phyloP scores from a whole-genome alignment of 2,888 invertebrate species.

The Agrilus mali region DNA sequence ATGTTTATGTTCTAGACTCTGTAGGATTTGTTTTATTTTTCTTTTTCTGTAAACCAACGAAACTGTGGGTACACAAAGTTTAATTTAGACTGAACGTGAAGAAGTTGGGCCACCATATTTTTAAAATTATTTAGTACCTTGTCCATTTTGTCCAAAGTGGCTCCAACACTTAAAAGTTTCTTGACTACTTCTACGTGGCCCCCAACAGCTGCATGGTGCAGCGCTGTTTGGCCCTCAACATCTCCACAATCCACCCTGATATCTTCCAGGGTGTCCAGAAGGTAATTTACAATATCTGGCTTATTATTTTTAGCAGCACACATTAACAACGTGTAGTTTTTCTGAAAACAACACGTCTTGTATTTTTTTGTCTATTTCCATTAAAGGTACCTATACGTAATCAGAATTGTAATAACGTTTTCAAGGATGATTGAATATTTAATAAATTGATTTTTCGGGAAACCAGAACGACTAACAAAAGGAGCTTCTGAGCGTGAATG shows the following conservation, averaged over 20 bases:
- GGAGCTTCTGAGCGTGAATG: background rate
- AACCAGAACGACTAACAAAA: background rate
- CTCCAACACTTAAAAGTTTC: constrained; percentile 53
- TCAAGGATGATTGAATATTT: too few species aligned
- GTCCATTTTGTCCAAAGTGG: constrained; percentile 53
- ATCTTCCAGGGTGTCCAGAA: constrained; percentile 51
- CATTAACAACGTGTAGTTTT: constrained; percentile 60
- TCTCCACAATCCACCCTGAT: constrained; percentile 47
- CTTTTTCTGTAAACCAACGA: too few species aligned
- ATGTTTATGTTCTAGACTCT: too few species aligned
- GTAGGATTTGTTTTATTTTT: too few species aligned
- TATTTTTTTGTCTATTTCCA: too few species aligned
- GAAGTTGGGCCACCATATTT: too few species aligned
- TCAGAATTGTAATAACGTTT: too few species aligned
- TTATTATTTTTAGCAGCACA: constrained; percentile 63
- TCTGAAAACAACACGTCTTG: constrained; percentile 33
- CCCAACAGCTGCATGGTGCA: constrained; percentile 63
- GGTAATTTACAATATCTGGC: constrained; percentile 49
- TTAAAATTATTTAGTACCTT: constrained; percentile 50
- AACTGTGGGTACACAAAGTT: too few species aligned
- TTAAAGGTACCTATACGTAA: too few species aligned
- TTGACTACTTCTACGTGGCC: constrained; percentile 56
- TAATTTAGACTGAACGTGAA: too few species aligned
- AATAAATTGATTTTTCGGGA: background rate
- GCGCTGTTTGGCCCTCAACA: constrained; percentile 56